Conservation (phyloP, 1,140 invertebrate genomes). For the Calephelis nemesis region DNA sequence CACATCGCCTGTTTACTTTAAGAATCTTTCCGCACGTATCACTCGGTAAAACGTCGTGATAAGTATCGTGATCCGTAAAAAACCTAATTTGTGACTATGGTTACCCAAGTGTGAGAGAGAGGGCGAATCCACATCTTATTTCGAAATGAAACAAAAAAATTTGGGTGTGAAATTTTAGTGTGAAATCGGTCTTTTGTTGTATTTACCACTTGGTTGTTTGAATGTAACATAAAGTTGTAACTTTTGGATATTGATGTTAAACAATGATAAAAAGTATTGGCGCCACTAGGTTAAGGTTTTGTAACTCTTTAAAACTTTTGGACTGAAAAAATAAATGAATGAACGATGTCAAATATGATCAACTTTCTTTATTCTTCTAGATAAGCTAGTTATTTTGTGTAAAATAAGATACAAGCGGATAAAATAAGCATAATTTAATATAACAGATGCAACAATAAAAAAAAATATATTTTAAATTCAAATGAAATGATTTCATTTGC, state of each 20-base stretch:
- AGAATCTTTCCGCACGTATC: slow-evolving; percentile 54
- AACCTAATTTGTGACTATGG: slow-evolving; percentile 43
- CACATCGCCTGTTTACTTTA: slow-evolving; percentile 43
- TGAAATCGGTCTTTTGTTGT: slow-evolving; percentile 14
- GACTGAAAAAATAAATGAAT: too few species aligned
- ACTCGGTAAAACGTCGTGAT: slow-evolving; percentile 35
- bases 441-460: too few species aligned
- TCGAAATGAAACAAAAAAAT: slow-evolving; percentile 18
- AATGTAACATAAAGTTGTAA: slow-evolving; percentile 13
- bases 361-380: too few species aligned
- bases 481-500: too few species aligned
- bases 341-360: too few species aligned
- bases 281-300: not conserved
- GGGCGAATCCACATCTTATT: slow-evolving; percentile 10
- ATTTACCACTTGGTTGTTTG: slow-evolving; percentile 6
- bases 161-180: slow-evolving; percentile 20
- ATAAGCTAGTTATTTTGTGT: too few species aligned
- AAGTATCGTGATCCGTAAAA: slow-evolving; percentile 46
- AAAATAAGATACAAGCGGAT: too few species aligned
- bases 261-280: slow-evolving; percentile 7
- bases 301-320: too few species aligned
- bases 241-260: slow-evolving; percentile 4
- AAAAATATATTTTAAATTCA: too few species aligned
- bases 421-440: too few species aligned
- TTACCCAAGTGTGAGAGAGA: slow-evolving; percentile 32